Conservation (phyloP, 2,113 vertebrate genomes). For the Geococcyx californianus region DNA sequence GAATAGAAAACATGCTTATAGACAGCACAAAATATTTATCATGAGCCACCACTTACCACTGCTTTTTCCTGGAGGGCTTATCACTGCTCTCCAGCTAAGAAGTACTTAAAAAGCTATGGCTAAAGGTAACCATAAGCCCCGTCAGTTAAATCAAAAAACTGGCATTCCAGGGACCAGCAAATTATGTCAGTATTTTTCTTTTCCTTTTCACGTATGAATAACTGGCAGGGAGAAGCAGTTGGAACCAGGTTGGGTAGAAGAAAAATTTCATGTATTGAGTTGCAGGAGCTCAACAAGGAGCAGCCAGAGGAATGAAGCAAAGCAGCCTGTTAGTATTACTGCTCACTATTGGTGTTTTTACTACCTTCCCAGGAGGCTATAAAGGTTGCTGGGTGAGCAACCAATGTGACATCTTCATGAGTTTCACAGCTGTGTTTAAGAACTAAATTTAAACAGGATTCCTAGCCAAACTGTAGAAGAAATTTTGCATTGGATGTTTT, state of each 20-base stretch:
- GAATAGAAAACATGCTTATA: not conserved
- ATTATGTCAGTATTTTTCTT: not conserved
- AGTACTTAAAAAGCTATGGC: not conserved
- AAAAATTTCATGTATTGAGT: not conserved
- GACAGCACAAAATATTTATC: constrained; percentile 10
- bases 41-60: not conserved
- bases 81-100: not conserved
- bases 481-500: not conserved
- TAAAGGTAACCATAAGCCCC: constrained; percentile 18
- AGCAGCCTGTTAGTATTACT: not conserved
- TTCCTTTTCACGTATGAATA: not conserved
- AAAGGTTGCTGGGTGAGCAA: not conserved
- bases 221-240: not conserved
- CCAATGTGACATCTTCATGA: not conserved
- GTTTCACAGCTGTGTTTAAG: constrained; percentile 30
- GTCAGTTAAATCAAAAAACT: not conserved
- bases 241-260: not conserved
- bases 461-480: not conserved
- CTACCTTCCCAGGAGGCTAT: not conserved
- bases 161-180: not conserved
- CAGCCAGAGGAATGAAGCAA: not conserved
- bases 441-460: constrained; percentile 19
- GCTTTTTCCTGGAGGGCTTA: constrained; percentile 6
- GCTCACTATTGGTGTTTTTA: not conserved
- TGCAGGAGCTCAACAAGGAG: not conserved